Percentiles rank a stretch among this genome's conserved stretches.
Conservation (phyloP, 2,888 invertebrate genomes). For the Ochropleura leucogaster region DNA sequence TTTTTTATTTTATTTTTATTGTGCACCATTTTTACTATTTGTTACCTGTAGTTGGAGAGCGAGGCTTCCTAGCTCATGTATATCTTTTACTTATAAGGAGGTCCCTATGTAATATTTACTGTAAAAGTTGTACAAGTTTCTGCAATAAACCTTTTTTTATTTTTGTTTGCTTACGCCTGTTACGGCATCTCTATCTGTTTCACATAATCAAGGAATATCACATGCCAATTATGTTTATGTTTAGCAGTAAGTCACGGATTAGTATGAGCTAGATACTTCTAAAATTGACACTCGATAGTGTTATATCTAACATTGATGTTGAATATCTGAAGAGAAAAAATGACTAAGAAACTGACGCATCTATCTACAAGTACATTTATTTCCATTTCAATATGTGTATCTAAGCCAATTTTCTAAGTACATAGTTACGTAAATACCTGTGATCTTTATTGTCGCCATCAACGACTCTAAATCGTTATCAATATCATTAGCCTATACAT, state of each 20-base stretch:
- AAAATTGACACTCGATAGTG: background rate
- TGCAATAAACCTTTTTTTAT: too few relatives aligned
- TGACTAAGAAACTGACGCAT: constrained; percentile 7
- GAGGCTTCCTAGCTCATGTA: too few relatives aligned
- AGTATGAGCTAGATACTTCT: background rate
- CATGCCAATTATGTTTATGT: background rate
- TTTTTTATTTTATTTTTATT: too few relatives aligned
- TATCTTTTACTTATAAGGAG: too few relatives aligned
- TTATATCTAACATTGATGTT: background rate
- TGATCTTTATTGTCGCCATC: constrained; percentile 24
- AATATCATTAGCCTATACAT: constrained; percentile 35
- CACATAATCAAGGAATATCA: background rate
- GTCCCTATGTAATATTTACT: too few relatives aligned
- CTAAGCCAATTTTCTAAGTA: constrained; percentile 16
- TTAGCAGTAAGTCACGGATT: background rate
- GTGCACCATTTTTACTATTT: too few relatives aligned
- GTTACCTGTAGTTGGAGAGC: too few relatives aligned
- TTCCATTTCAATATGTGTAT: constrained; percentile 11
- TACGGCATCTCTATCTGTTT: too few relatives aligned
- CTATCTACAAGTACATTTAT: background rate
- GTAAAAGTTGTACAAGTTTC: too few relatives aligned
- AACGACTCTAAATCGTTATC: constrained; percentile 28
- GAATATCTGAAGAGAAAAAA: constrained; percentile 8
- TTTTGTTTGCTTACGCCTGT: too few relatives aligned
- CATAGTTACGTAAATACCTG: constrained; percentile 21